A percentile compares a stretch with the other conserved stretches of the same genome.
These are phyloP conservation scores for Todiramphus chloris DNA, from an alignment of 2,113 vertebrate genomes.

Conservation along the genomic window DNA sequence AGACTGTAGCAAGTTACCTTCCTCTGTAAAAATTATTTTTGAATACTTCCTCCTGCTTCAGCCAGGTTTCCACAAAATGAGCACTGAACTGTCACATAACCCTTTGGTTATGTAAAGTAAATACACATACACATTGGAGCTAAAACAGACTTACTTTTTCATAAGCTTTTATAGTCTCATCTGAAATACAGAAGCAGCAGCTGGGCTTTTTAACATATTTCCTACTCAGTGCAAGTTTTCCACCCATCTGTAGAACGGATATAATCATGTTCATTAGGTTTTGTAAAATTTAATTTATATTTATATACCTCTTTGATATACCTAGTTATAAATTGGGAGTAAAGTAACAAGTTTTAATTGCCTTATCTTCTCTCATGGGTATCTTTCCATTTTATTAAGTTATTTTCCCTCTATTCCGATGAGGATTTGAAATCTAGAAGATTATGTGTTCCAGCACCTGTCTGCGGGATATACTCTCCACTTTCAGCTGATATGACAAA, in stretches of 20 bases:
- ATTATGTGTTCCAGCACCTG: not conserved
- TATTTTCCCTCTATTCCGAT: not conserved
- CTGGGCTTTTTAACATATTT: not conserved
- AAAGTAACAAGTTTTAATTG: not conserved
- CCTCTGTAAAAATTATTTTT: not conserved
- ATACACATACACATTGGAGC: not conserved
- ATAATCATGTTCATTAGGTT: not conserved
- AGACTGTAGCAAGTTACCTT: not conserved
- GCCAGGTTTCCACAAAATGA: not conserved
- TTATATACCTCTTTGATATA: not conserved
- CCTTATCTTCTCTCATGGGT: not conserved
- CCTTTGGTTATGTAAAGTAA: not conserved
- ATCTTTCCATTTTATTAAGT: not conserved
- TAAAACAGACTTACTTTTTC: not conserved
- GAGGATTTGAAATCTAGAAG: not conserved
- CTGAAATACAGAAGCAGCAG: constrained; percentile 12
- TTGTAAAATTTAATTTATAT: not conserved
- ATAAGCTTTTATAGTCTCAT: not conserved
- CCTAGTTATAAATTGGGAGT: not conserved
- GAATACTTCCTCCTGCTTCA: not conserved
- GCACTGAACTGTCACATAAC: not conserved
- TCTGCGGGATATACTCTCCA: not conserved
- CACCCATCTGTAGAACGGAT: not conserved
- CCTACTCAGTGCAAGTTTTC: not conserved
- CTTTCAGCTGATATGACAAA: not conserved